phyloP scores from a whole-genome alignment of 53 echinoderm and acorn worm genomes.

The Paracentrotus lividus region DNA sequence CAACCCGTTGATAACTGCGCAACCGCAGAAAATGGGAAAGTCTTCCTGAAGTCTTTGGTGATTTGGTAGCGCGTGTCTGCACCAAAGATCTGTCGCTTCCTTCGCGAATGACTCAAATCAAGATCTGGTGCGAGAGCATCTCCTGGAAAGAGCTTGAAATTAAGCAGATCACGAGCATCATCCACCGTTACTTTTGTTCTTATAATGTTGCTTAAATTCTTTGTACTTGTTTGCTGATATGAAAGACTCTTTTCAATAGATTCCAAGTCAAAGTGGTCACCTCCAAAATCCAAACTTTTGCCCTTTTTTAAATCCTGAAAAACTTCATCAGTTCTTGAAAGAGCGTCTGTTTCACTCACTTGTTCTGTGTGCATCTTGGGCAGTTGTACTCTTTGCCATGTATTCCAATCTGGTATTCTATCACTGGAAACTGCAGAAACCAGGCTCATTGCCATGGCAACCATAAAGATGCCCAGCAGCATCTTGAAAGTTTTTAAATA shows the following conservation, averaged over 20 bases:
- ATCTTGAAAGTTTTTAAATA: neutral
- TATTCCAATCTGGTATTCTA: neutral
- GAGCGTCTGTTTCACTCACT: neutral
- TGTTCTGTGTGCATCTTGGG: conserved; percentile 51
- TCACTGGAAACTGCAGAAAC: neutral
- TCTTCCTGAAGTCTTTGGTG: conserved; percentile 64
- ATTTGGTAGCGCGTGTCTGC: conserved; percentile 77
- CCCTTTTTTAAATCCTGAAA: neutral
- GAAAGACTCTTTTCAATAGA: conserved; percentile 53
- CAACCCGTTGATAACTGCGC: conserved; percentile 84
- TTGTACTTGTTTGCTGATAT: conserved; percentile 32
- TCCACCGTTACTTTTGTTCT: conserved; percentile 48
- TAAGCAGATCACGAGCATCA: neutral
- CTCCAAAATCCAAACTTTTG: neutral
- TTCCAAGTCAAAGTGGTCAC: neutral
- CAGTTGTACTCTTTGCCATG: conserved; percentile 33
- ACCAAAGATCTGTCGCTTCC: conserved; percentile 76
- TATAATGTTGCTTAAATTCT: neutral
- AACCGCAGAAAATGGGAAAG: conserved; percentile 81
- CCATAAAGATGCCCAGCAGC: neutral
- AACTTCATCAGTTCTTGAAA: neutral
- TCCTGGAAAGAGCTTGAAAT: neutral
- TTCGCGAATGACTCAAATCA: neutral
- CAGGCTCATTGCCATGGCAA: conserved; percentile 21
- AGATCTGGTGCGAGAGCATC: neutral